Conservation (phyloP, 2,888 invertebrate species). For the Lasioglossum villosulum region DNA sequence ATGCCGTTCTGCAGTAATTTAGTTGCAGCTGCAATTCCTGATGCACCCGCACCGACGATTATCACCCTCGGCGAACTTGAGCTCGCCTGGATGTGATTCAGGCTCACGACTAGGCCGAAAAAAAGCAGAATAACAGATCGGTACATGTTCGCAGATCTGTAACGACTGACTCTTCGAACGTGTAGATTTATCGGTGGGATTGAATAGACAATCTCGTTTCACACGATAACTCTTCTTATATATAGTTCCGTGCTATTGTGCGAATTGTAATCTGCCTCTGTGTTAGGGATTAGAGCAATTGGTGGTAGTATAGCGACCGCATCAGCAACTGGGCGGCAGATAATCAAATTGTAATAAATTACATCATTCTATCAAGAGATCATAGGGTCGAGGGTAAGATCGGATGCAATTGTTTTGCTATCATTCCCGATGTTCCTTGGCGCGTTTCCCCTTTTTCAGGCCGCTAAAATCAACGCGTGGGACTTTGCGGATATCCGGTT, state of each 20-base stretch:
- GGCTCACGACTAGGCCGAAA: slow-evolving; percentile 16
- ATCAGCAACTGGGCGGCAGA: background rate
- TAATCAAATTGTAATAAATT: background rate
- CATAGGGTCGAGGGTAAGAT: background rate
- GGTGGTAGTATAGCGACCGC: background rate
- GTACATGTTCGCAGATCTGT: slow-evolving; percentile 24
- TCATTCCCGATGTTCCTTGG: no score
- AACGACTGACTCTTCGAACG: slow-evolving; percentile 18
- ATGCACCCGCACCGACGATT: slow-evolving; percentile 86
- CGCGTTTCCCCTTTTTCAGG: background rate
- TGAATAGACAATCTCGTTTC: slow-evolving; percentile 21
- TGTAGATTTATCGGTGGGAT: slow-evolving; percentile 28
- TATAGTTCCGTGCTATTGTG: slow-evolving; percentile 22
- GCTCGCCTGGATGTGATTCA: background rate
- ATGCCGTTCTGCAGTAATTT: slow-evolving; percentile 84
- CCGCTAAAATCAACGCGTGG: background rate
- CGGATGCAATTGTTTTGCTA: background rate
- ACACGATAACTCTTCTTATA: slow-evolving; percentile 32
- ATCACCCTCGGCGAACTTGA: slow-evolving; percentile 79
- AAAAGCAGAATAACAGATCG: slow-evolving; percentile 13
- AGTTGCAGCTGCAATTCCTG: slow-evolving; percentile 86
- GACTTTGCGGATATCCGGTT: background rate
- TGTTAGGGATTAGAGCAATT: slow-evolving; percentile 19
- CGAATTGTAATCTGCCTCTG: slow-evolving; percentile 14
- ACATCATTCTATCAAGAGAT: slow-evolving; percentile 15